Evolutionary conservation across 2,888 invertebrate species (phyloP).

Genomic region (Spisula subtruncata): DNA sequence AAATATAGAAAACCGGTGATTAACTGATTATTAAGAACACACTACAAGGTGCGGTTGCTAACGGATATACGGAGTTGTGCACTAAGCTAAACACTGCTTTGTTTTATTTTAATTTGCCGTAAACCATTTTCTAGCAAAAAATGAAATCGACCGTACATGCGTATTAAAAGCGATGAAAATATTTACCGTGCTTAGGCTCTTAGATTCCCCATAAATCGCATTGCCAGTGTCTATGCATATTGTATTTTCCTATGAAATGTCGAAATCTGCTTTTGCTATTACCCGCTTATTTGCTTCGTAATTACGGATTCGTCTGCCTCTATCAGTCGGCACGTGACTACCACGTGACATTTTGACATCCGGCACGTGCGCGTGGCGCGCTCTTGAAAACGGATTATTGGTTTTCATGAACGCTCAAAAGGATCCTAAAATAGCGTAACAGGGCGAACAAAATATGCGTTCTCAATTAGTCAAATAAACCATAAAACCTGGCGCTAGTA

Average conservation of each 20-base stretch:
- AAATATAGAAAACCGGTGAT: background rate
- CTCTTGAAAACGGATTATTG: conserved; percentile 70
- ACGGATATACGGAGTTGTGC: background rate
- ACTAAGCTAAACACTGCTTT: background rate
- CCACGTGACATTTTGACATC: conserved; percentile 68
- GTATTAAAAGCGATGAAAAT: conserved; percentile 17
- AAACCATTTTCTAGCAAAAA: background rate
- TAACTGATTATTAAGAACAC: background rate
- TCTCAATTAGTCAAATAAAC: conserved; percentile 42
- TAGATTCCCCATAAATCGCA: conserved; percentile 2
- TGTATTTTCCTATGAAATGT: conserved; percentile 32
- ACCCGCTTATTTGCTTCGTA: conserved; percentile 71
- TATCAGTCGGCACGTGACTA: conserved; percentile 66
- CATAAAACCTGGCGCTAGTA: conserved; percentile 27
- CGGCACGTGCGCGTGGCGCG: conserved; percentile 59
- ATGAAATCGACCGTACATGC: background rate
- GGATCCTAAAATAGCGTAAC: conserved; percentile 66
- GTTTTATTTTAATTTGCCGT: background rate
- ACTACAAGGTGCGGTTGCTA: background rate
- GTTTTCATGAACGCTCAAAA: conserved; percentile 69
- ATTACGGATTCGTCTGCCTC: conserved; percentile 68
- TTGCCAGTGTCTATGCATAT: conserved; percentile 38
- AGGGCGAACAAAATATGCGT: conserved; percentile 46
- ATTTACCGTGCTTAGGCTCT: background rate
- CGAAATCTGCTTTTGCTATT: conserved; percentile 69